Percentiles rank a stretch among this genome's conserved stretches.
phyloP scores from a whole-genome alignment of 2,113 vertebrate genomes.

The Cricetomys ansorgei region DNA sequence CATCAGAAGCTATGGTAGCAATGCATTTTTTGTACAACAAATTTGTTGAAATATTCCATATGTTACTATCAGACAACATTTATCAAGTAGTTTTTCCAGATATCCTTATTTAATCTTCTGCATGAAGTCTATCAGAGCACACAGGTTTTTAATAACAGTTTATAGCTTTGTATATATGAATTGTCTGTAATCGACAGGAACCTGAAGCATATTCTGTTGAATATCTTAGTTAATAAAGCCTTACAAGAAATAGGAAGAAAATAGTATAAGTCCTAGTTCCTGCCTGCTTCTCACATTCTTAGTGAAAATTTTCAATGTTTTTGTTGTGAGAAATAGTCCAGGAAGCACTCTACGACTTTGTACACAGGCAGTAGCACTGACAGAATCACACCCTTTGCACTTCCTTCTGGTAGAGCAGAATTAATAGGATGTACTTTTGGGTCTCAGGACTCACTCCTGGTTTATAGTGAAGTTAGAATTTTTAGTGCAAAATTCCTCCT shows the following conservation, averaged over 20 bases:
- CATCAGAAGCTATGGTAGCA: not conserved
- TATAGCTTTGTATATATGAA: not conserved
- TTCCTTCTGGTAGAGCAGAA: not conserved
- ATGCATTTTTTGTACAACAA: not conserved
- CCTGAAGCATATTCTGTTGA: not conserved
- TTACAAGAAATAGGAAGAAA: not conserved
- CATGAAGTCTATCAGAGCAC: not conserved
- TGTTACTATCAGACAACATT: not conserved
- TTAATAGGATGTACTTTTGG: fast-evolving
- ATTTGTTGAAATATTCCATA: not conserved
- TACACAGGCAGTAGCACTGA: not conserved
- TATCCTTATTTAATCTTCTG: not conserved
- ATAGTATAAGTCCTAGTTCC: not conserved
- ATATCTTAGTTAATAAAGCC: not conserved
- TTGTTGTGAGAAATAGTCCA: not conserved
- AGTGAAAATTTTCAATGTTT: not conserved
- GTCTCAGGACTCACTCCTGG: not conserved
- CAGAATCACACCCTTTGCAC: not conserved
- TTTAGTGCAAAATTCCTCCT: fast-evolving
- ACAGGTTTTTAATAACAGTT: not conserved
- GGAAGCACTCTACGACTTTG: not conserved
- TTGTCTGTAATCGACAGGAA: not conserved
- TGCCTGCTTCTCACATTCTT: not conserved
- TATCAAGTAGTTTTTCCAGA: not conserved
- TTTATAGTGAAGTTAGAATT: not conserved